These are phyloP conservation scores for Channa striata DNA, from an alignment of 2,797 vertebrate genomes.

Conservation along the genomic window DNA sequence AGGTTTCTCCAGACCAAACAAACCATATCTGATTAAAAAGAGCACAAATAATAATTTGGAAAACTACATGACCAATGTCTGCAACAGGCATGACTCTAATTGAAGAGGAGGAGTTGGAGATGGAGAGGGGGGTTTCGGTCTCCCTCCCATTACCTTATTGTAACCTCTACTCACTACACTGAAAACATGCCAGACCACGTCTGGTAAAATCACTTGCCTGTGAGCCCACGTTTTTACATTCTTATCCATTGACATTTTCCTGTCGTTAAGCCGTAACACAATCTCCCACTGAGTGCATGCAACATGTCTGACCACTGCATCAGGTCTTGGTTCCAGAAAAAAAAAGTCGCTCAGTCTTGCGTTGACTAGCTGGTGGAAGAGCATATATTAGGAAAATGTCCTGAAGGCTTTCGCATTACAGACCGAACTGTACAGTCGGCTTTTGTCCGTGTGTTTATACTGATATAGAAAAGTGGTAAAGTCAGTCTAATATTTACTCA, in stretches of 20 bases:
- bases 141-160: constrained; percentile 77
- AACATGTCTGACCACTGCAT: constrained; percentile 78
- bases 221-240: constrained; percentile 82
- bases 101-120: constrained; percentile 44
- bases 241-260: constrained; percentile 89
- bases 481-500: constrained; percentile 10
- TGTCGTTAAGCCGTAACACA: constrained; percentile 86
- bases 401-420: constrained; percentile 60
- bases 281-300: constrained; percentile 83
- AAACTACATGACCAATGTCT: constrained; percentile 21
- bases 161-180: constrained; percentile 80
- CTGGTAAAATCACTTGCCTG: constrained; percentile 85
- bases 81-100: constrained; percentile 54
- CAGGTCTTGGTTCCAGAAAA: constrained; percentile 56
- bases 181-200: constrained; percentile 86
- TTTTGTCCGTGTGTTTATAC: constrained; percentile 27
- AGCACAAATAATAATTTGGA: constrained; percentile 22
- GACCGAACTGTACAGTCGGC: constrained; percentile 40
- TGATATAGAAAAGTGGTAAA: constrained; percentile 41
- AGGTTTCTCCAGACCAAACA: neutral
- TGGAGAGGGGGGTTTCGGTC: constrained; percentile 37
- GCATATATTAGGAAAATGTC: constrained; percentile 77
- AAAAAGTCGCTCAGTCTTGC: constrained; percentile 39
- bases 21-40: constrained; percentile 12
- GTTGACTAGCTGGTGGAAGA: constrained; percentile 53